These are phyloP conservation scores for Mesochorus sp. DNA, from an alignment of 2,888 invertebrate species.

Conservation along the genomic window DNA sequence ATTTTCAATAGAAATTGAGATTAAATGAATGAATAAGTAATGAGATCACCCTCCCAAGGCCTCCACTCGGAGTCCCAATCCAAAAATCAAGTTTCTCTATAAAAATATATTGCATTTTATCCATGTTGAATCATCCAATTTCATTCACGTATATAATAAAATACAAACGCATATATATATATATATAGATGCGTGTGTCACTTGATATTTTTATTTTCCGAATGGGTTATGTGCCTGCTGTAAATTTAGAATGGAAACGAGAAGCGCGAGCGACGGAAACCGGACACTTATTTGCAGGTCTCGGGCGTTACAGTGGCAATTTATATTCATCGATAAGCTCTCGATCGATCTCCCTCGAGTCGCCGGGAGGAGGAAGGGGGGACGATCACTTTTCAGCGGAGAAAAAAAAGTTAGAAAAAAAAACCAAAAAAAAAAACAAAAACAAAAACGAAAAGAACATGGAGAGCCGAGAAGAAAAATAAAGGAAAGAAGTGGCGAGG, in stretches of 20 bases:
- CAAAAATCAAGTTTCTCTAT: too few species aligned
- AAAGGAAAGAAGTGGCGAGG: constrained; percentile 22
- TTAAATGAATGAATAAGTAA: background rate
- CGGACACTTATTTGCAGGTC: background rate
- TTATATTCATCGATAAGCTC: constrained; percentile 41
- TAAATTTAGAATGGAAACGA: background rate
- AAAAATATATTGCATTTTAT: too few species aligned
- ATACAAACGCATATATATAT: too few species aligned
- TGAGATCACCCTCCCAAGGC: too few species aligned
- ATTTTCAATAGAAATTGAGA: background rate
- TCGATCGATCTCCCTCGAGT: constrained; percentile 24
- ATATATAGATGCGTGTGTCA: too few species aligned
- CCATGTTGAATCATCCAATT: too few species aligned
- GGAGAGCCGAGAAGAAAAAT: constrained; percentile 46
- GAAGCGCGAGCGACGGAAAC: constrained; percentile 3
- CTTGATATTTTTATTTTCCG: background rate
- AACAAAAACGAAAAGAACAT: background rate
- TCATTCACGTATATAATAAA: too few species aligned
- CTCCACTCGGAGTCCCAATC: background rate
- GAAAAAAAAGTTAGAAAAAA: background rate
- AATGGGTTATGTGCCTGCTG: background rate
- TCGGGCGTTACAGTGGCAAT: constrained; percentile 2
- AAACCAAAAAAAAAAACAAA: constrained; percentile 10
- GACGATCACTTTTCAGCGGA: constrained; percentile 1
- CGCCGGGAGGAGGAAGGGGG: constrained; percentile 10